Evolutionary conservation across 2,888 invertebrate genomes (phyloP), one percentile per base, ranked within the genome.

Genomic region (Dexiosoma caninum): DNA sequence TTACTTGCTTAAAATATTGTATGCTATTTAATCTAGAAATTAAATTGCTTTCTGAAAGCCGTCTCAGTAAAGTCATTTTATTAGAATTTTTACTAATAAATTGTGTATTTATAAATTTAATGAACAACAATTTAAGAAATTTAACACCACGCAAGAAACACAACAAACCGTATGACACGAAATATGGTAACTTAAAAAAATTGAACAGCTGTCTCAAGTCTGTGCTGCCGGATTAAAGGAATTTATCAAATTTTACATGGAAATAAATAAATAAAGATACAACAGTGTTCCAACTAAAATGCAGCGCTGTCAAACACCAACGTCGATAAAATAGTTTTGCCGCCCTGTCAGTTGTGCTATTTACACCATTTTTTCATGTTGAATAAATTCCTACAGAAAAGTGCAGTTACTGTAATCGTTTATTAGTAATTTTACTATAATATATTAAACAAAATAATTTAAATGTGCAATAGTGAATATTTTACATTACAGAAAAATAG

Each of bases 11-110:
- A 8, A 86, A 55, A 0, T 85, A 72, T 70, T 85, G 85, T n/a
- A 87, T 62, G 2, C 81, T 84, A 59, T 78, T 84, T 2, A 87
- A 59, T 2, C 86, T 87, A 55, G 83, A 67, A 35, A 83, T 57
- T 40, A 86, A 60, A 67, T 86, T 87, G 32, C 83, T 81, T 8
- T 75, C 83, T 1, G 86, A 66, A 8, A 88, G 77, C 72, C 86
- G 85, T 23, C 85, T 84, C 27, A 87, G 82, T 32, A 88, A 82
- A 42, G 86, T 84, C 88, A 88, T 88, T 71, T 84, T 84, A 16
- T n/a, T n/a, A n/a, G n/a, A n/a, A n/a, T n/a, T n/a, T n/a, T n/a
- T n/a, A n/a, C n/a, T n/a, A n/a, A n/a, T n/a, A n/a, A n/a, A n/a
- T n/a, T n/a, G n/a, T n/a, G n/a, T n/a, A n/a, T n/a, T n/a, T n/a